Evolutionary conservation across 2,797 vertebrate genomes (phyloP).

Genomic region (Sciurus vulgaris): DNA sequence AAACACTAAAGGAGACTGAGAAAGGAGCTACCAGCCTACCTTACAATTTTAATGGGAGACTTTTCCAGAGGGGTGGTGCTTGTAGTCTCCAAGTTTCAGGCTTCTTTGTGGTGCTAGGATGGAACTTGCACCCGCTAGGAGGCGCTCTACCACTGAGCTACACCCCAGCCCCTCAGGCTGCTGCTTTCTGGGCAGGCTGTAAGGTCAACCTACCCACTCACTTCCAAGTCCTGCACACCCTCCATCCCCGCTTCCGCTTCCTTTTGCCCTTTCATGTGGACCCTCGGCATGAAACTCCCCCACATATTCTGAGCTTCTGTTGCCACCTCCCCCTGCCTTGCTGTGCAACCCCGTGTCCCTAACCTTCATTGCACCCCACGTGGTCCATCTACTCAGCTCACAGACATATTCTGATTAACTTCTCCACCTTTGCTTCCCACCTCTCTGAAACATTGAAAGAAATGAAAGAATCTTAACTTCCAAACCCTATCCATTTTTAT

Average conservation of each 20-base stretch:
- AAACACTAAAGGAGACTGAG: neutral
- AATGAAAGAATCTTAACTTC: neutral
- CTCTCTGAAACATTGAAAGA: neutral
- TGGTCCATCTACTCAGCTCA: neutral
- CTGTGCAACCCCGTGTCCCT: accelerated
- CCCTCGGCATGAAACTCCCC: neutral
- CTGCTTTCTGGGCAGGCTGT: too few relatives aligned
- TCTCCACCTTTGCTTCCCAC: neutral
- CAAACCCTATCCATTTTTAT: neutral
- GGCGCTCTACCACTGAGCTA: too few relatives aligned
- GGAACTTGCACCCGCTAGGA: neutral
- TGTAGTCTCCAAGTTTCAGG: neutral
- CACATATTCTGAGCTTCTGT: neutral
- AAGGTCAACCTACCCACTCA: too few relatives aligned
- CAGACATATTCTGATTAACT: neutral
- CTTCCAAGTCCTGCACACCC: neutral
- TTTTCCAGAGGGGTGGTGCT: neutral
- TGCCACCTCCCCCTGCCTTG: neutral
- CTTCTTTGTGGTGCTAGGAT: too few relatives aligned
- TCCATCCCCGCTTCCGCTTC: accelerated
- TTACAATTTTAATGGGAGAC: accelerated
- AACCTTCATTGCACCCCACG: accelerated
- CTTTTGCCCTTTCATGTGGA: accelerated
- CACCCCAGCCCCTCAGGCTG: neutral
- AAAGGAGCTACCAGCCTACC: neutral